These are phyloP conservation scores for Tiliacea citrago DNA, from an alignment of 2,888 invertebrate genomes.

Conservation along the genomic window DNA sequence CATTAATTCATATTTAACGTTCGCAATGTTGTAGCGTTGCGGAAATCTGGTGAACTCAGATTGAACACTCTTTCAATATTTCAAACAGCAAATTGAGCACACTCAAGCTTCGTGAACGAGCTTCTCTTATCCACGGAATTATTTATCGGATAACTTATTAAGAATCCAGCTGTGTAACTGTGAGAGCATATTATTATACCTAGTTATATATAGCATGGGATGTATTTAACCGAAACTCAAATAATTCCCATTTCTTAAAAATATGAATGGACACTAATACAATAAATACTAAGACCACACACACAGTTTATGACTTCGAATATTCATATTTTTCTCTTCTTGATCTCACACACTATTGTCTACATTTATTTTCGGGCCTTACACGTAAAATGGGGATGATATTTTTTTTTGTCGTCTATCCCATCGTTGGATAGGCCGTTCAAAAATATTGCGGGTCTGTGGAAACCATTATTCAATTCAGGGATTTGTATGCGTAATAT, in stretches of 20 bases:
- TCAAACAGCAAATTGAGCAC: conserved; percentile 40
- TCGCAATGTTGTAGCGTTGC: neutral
- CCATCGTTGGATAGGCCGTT: no score
- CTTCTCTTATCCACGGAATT: conserved; percentile 46
- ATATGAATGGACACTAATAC: neutral
- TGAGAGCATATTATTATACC: neutral
- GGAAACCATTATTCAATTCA: no score
- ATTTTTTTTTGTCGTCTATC: no score
- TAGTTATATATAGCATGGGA: neutral
- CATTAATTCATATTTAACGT: conserved; percentile 30
- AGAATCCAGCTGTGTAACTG: conserved; percentile 4
- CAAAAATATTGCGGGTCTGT: no score
- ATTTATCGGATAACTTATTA: conserved; percentile 43
- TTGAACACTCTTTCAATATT: conserved; percentile 54
- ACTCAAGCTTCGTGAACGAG: conserved; percentile 27
- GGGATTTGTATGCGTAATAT: no score
- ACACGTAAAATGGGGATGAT: no score
- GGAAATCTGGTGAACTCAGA: conserved; percentile 18
- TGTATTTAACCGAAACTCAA: no score
- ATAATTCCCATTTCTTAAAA: neutral
- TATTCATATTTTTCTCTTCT: no score
- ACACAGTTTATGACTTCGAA: no score
- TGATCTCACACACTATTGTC: no score
- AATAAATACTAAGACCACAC: no score
- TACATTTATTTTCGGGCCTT: no score